Conservation (phyloP, 2,888 invertebrate genomes). For the Norana najaformis region DNA sequence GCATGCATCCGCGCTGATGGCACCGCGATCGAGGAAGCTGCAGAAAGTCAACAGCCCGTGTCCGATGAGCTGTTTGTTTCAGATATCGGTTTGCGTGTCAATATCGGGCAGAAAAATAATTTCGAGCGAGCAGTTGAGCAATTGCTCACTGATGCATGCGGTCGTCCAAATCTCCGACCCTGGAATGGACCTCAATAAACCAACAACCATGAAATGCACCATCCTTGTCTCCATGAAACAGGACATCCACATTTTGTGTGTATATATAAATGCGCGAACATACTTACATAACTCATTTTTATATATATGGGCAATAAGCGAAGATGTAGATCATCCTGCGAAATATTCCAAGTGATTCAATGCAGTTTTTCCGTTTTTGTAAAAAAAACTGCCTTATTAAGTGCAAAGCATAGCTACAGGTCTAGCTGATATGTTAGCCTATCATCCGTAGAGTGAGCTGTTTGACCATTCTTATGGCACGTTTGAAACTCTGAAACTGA, state of each 20-base stretch:
- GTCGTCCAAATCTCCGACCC: background rate
- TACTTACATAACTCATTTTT: too few relatives aligned
- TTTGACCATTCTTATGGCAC: too few relatives aligned
- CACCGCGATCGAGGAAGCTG: background rate
- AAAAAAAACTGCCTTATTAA: too few relatives aligned
- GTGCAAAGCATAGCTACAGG: too few relatives aligned
- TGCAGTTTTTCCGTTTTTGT: too few relatives aligned
- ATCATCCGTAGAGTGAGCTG: too few relatives aligned
- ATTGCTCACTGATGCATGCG: background rate
- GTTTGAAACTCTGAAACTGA: too few relatives aligned
- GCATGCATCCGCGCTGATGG: background rate
- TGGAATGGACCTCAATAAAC: background rate
- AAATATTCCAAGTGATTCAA: too few relatives aligned
- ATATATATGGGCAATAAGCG: too few relatives aligned
- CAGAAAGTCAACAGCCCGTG: conserved; percentile 13
- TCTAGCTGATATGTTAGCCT: too few relatives aligned
- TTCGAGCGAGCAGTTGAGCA: background rate
- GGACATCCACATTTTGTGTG: background rate
- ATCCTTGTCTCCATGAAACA: background rate
- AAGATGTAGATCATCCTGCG: too few relatives aligned
- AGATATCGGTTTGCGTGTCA: background rate
- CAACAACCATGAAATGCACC: background rate
- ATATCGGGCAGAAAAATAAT: background rate
- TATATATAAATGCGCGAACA: background rate
- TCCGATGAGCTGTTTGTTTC: background rate